Conservation (phyloP, 2,113 vertebrate species). For the Lonchura striata region DNA sequence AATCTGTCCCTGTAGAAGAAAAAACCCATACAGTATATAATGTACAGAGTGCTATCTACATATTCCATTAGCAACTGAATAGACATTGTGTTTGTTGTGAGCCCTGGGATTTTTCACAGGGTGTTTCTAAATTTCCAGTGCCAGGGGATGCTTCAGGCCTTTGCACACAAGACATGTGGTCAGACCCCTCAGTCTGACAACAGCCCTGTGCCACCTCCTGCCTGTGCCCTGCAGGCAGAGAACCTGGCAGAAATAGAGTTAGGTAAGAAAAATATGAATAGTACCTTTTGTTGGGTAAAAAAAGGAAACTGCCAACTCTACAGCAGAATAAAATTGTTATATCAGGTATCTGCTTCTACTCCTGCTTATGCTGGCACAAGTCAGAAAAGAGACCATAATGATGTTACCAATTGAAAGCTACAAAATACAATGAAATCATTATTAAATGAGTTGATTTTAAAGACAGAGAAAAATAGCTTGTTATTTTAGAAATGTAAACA, state of each 20-base stretch:
- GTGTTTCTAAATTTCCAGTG: not conserved
- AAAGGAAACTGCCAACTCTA: not conserved
- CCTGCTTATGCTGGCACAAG: not conserved
- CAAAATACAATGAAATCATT: not conserved
- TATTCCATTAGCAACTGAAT: rapidly evolving
- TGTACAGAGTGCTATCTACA: not conserved
- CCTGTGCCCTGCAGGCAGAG: not conserved
- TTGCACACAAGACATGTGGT: not conserved
- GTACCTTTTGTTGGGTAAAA: not conserved
- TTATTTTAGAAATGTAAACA: not conserved
- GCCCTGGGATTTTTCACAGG: not conserved
- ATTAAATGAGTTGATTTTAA: not conserved
- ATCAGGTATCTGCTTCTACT: not conserved
- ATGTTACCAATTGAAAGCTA: not conserved
- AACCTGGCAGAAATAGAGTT: not conserved
- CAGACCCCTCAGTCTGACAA: not conserved
- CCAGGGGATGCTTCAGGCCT: not conserved
- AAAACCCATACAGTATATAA: not conserved
- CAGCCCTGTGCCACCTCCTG: not conserved
- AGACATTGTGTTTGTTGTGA: not conserved
- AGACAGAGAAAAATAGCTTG: not conserved
- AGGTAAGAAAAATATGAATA: not conserved
- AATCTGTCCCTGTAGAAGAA: not conserved
- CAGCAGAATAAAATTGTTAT: not conserved
- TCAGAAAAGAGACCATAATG: not conserved